phyloP scores from a whole-genome alignment of 2,888 invertebrate species.

The Margaritifera margaritifera region DNA sequence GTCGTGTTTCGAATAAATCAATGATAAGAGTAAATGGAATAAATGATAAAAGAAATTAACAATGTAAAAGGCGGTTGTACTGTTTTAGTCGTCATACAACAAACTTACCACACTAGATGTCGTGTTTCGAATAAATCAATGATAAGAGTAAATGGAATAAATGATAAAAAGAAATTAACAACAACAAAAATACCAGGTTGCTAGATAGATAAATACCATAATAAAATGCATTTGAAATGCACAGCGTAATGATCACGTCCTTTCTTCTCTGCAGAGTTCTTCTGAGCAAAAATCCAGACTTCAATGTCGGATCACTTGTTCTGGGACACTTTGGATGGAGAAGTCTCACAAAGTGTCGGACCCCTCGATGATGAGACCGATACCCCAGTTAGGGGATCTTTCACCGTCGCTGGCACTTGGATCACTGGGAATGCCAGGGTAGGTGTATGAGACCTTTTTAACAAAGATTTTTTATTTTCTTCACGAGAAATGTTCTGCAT shows the following conservation, averaged over 20 bases:
- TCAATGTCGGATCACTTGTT: conserved; percentile 80
- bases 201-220: no score
- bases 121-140: no score
- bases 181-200: no score
- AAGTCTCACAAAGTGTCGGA: conserved; percentile 35
- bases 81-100: no score
- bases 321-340: conserved; percentile 81
- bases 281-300: conserved; percentile 80
- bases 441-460: conserved; percentile 42
- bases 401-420: conserved; percentile 80
- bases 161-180: no score
- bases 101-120: no score
- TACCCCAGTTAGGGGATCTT: conserved; percentile 74
- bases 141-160: no score
- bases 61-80: no score
- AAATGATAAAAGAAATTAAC: no score
- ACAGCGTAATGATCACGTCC: background rate
- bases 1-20: no score
- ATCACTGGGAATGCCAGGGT: conserved; percentile 84
- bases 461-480: conserved; percentile 2
- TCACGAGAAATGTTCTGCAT: background rate
- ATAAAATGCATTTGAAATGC: no score
- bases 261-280: conserved; percentile 77
- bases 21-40: no score
- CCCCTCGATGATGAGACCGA: conserved; percentile 10